Percentiles rank a stretch among this genome's conserved stretches.
Conservation (phyloP, 2,797 vertebrate species). For the Ptychobarbus kaznakovi region DNA sequence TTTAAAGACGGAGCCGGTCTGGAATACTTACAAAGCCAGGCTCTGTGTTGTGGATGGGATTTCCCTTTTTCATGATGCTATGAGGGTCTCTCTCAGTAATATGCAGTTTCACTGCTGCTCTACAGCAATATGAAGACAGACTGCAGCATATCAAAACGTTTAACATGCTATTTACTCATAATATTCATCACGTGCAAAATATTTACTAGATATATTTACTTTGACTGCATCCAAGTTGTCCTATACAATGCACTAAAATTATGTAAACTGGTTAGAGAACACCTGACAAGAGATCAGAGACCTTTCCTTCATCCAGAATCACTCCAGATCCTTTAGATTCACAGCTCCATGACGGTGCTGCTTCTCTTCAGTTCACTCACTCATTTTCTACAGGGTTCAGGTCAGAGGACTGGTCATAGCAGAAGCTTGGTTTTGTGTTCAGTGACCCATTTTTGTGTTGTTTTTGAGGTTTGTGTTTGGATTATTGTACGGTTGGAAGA, state of each 20-base stretch:
- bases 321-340: no score
- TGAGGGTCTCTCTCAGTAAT: slow-evolving; percentile 3
- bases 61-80: slow-evolving; percentile 27
- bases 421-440: no score
- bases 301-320: no score
- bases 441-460: no score
- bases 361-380: no score
- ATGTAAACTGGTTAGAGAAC: neutral
- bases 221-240: neutral
- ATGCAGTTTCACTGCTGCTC: slow-evolving; percentile 4
- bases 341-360: no score
- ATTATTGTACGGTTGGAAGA: no score
- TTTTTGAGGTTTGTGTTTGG: no score
- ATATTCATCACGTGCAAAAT: neutral
- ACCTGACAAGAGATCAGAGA: no score
- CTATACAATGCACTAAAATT: no score
- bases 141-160: neutral
- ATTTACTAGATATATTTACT: neutral
- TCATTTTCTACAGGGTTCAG: no score
- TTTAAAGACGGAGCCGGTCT: slow-evolving; percentile 29
- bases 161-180: neutral
- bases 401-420: no score
- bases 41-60: slow-evolving; percentile 46
- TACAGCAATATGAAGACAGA: neutral
- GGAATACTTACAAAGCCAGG: slow-evolving; percentile 47